Base-by-base conservation (phyloP, 2,888 invertebrate species). In the Spicauda simplicius region DNA sequence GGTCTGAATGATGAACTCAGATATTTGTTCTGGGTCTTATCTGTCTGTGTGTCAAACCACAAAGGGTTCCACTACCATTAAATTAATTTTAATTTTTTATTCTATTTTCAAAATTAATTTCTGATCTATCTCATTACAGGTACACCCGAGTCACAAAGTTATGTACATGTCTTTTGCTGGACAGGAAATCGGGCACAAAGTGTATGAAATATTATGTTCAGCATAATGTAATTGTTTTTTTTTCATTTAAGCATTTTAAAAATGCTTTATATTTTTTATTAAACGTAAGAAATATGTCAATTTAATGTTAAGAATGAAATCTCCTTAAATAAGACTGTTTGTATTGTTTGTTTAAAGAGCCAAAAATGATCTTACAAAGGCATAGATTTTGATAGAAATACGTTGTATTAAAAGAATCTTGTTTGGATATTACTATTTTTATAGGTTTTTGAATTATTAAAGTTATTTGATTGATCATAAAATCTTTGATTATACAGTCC, bases 111-210 rank as follows among this genome's bases (percentile, higher is more conserved):
- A 25, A 25, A 25, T 1, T 14, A 12, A 41, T 14, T 14, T 14
- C 10, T 3, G 1, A 41, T 41, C 11, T 48, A 7, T 20, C 63
- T 61, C 14, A 45, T 60, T 69, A n/a, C 86, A 92, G 91, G 80
- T 91, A 14, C 92, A 92, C 53, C 87, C 86, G 0, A 89, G 88
- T 70, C 92, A 91, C 80, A 83, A 83, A 65, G 74, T 69, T 0
- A 72, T 91, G 84, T 92, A 93, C 72, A 80, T 92, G 1, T 86
- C 91, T 0, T 92, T 88, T 67, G 85, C 77, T 0, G 92, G 92
- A 18, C 77, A 86, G 45, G 93, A 93, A 75, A 50, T 90, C 10
- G 73, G 86, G 0, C 87, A 91, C 74, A 82, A 79, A 48, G 62
- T 52, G 0, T 93, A 88, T 71, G 91, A 93, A 81, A 82, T 89